A percentile compares a stretch with the other conserved stretches of the same genome.
Evolutionary conservation across 2,888 invertebrate genomes (phyloP).

Genomic region (Drosophila anomelani): DNA sequence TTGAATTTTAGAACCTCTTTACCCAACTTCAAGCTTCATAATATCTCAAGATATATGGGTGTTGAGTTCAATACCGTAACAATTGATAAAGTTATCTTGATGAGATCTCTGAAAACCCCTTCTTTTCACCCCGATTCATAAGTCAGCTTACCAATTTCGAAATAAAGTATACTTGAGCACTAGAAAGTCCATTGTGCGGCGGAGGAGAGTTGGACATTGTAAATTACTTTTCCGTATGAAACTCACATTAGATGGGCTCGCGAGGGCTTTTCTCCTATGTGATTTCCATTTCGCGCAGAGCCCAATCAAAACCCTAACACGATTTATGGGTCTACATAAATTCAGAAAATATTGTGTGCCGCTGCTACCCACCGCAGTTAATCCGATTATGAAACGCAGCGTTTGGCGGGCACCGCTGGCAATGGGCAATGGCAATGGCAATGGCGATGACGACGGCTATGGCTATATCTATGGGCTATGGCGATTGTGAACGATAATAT

Average conservation of each 20-base stretch:
- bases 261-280: conserved; percentile 34
- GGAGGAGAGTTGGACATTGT: conserved; percentile 17
- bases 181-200: conserved; percentile 30
- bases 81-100: conserved; percentile 11
- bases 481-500: conserved; percentile 49
- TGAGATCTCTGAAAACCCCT: background rate
- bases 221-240: conserved; percentile 55
- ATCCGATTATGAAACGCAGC: conserved; percentile 74
- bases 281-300: conserved; percentile 57
- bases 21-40: background rate
- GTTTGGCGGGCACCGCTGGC: conserved; percentile 33
- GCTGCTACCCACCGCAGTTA: conserved; percentile 80
- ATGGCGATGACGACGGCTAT: background rate
- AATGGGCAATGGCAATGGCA: conserved; percentile 7
- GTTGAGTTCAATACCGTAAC: background rate
- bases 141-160: conserved; percentile 6
- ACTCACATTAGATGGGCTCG: conserved; percentile 56
- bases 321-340: conserved; percentile 76
- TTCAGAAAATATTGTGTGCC: conserved; percentile 66
- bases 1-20: background rate
- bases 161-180: conserved; percentile 22
- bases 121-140: background rate
- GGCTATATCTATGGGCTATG: conserved; percentile 16
- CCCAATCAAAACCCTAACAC: conserved; percentile 43
- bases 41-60: too few species aligned